A percentile compares a stretch with the other conserved stretches of the same genome.
phyloP scores from a whole-genome alignment of 2,888 invertebrate genomes.

The Thecophora atra region DNA sequence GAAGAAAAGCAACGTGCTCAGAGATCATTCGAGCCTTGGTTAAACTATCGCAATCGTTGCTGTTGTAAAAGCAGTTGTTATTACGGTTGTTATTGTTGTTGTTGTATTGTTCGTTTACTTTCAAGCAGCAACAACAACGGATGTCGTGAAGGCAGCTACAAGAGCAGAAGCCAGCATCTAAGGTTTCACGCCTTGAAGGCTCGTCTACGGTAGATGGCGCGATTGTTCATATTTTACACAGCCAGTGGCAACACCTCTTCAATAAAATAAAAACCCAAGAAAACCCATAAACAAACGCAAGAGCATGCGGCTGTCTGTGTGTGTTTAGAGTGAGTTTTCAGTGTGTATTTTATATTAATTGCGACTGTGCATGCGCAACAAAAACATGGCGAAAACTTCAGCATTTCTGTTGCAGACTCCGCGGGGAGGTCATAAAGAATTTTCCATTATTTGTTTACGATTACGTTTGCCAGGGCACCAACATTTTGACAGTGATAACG shows the following conservation, averaged over 20 bases:
- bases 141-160: neutral
- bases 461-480: slow-evolving; percentile 53
- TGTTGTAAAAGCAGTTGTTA: slow-evolving; percentile 57
- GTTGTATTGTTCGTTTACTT: slow-evolving; percentile 4
- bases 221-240: slow-evolving; percentile 31
- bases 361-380: slow-evolving; percentile 27
- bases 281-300: slow-evolving; percentile 16
- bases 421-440: slow-evolving; percentile 39
- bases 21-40: slow-evolving; percentile 46
- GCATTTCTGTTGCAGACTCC: slow-evolving; percentile 21
- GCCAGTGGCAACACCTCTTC: slow-evolving; percentile 38
- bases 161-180: slow-evolving; percentile 25
- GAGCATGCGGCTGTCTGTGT: neutral
- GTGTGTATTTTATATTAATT: slow-evolving; percentile 21
- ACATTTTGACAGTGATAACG: slow-evolving; percentile 41
- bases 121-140: neutral
- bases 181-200: slow-evolving; percentile 37
- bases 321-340: neutral
- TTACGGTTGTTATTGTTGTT: slow-evolving; percentile 29
- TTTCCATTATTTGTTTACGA: slow-evolving; percentile 55
- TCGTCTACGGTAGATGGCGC: neutral
- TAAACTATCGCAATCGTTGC: slow-evolving; percentile 41
- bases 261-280: neutral
- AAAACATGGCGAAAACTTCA: neutral
- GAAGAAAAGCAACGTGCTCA: slow-evolving; percentile 40